phyloP scores from a whole-genome alignment of 1,140 invertebrate species.

The Ruditapes philippinarum region DNA sequence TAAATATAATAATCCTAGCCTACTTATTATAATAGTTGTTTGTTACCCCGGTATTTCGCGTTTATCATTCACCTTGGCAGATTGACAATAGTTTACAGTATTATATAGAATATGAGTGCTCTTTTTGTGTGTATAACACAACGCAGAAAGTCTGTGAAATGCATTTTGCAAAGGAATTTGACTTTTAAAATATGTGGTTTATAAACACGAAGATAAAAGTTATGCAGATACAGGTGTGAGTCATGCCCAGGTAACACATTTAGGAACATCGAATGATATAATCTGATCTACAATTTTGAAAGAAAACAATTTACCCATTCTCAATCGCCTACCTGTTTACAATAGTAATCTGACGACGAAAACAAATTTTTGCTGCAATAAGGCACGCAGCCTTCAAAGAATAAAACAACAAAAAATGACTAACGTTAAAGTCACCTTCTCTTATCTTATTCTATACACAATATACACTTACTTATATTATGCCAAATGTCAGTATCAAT shows the following conservation, averaged over 20 bases:
- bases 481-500: no score
- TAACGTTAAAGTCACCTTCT: no score
- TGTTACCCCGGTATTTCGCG: constrained; percentile 25
- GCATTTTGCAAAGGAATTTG: constrained; percentile 15
- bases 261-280: no score
- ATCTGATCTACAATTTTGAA: no score
- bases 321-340: no score
- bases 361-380: no score
- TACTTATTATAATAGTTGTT: not conserved
- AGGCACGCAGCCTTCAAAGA: no score
- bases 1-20: not conserved
- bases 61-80: constrained; percentile 28
- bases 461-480: no score
- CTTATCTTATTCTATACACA: no score
- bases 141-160: constrained; percentile 5
- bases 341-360: no score
- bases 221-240: not conserved
- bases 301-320: no score
- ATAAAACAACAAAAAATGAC: no score
- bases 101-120: not conserved
- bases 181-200: not conserved
- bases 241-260: not conserved
- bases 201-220: not conserved
- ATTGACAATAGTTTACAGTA: not conserved
- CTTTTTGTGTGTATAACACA: not conserved